Conservation (phyloP, 2,113 vertebrate species). For the Psittacus erithacus region DNA sequence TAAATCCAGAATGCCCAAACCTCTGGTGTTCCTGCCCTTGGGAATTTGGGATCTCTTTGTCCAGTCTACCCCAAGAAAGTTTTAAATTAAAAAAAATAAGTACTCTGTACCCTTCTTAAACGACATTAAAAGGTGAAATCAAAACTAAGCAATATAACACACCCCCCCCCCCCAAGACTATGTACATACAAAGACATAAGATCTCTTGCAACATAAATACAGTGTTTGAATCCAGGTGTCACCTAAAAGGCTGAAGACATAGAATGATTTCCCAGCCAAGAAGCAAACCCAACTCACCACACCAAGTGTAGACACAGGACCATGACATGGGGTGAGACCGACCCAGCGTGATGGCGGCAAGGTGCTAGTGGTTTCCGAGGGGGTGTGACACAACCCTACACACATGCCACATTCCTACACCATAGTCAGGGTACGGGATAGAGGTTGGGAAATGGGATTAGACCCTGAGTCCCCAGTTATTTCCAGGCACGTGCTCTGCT, state of each 20-base stretch:
- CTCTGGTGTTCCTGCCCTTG: neutral
- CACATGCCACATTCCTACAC: neutral
- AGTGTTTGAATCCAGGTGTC: slow-evolving; percentile 35
- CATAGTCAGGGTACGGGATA: neutral
- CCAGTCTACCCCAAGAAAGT: neutral
- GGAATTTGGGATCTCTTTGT: neutral
- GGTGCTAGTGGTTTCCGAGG: neutral
- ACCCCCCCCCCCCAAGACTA: neutral
- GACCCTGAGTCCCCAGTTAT: slow-evolving; percentile 40
- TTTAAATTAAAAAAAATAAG: slow-evolving; percentile 14
- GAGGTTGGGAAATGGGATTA: neutral
- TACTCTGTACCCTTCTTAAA: neutral
- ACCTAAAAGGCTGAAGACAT: slow-evolving; percentile 6
- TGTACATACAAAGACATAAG: slow-evolving; percentile 38
- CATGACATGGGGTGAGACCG: neutral
- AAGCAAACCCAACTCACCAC: slow-evolving; percentile 5
- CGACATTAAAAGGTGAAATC: neutral
- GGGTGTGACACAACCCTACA: neutral
- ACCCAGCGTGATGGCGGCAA: fast-evolving
- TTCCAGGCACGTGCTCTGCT: slow-evolving; percentile 42
- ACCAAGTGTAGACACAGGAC: neutral
- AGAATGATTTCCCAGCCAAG: slow-evolving; percentile 36
- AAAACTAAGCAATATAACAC: neutral
- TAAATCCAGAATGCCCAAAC: neutral
- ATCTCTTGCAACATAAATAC: slow-evolving; percentile 63